Evolutionary conservation across 2,113 vertebrate species (phyloP), one percentile per base, ranked within the genome.

Genomic region (Scomber scombrus): DNA sequence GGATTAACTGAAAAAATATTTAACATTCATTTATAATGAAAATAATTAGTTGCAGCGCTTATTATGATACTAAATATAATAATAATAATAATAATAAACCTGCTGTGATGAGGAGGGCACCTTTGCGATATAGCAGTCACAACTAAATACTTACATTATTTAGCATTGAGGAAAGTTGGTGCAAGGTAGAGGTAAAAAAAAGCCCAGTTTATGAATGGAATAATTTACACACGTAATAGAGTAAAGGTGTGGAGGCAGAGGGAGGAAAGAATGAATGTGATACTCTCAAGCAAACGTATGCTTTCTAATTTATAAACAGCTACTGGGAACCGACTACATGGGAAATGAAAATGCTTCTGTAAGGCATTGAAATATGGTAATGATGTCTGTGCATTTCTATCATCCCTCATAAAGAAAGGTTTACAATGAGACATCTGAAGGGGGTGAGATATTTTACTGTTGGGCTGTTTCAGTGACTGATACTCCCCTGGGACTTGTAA

Each of bases 401-500:
- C 83, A 90, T 88, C 50, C 5, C 58, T 85, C 62, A 81, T 73
- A 69, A 87, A 82, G 75, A 82, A 92, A 75, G 65, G 56, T 68
- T 74, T 81, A 88, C 69, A 89, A 82, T 80, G 78, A 74, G 73
- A 85, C 68, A 68, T 84, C 78, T 81, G 61, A 81, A 89, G 76
- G 78, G 67, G 86, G 74, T 71, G 67, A 82, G 75, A 75, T 66
- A 60, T 86, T 84, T 83, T 80, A 84, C 57, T 81, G 81, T 69
- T 60, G 71, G 78, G 58, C 85, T 86, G 76, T 91, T 92, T 84
- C 47, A 69, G 78, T 91, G 82, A 92, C 74, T 82, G 82, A 93
- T 89, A 46, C 58, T 83, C 87, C 60, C 85, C 31, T 60, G 87
- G 85, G 90, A 83, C 68, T 63, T 70, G 34, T 57, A 47, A 78